These are phyloP conservation scores for Catamblyrhynchus diadema DNA, from an alignment of 2,797 vertebrate genomes.

Conservation along the genomic window DNA sequence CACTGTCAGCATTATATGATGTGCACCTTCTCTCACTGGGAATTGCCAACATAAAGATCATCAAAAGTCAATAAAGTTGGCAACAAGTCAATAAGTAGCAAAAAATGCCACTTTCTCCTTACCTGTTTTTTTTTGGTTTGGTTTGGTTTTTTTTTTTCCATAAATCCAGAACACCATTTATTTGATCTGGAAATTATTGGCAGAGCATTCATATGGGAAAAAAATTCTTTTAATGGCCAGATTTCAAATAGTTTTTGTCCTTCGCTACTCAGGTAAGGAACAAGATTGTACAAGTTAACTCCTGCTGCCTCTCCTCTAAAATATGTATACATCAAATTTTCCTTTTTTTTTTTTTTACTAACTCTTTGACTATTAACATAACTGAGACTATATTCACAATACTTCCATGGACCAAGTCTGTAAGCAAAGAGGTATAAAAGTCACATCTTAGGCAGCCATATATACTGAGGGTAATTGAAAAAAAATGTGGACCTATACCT, in stretches of 20 bases:
- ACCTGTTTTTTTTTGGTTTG: no score
- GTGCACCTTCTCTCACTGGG: not conserved
- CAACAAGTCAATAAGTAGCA: not conserved
- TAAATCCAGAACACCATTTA: not conserved
- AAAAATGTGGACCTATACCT: not conserved
- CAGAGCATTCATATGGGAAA: not conserved
- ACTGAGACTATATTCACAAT: not conserved
- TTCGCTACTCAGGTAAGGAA: not conserved
- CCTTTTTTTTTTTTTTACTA: not conserved
- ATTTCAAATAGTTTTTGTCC: not conserved
- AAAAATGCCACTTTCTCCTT: not conserved
- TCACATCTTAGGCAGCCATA: not conserved
- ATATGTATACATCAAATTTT: not conserved
- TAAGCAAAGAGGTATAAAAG: not conserved
- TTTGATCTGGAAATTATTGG: not conserved
- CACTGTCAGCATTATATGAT: not conserved
- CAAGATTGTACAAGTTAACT: not conserved
- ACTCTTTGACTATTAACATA: not conserved
- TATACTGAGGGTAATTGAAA: rapidly evolving
- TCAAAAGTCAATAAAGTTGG: not conserved
- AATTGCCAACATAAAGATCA: not conserved
- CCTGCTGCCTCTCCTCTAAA: not conserved
- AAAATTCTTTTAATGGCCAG: not conserved
- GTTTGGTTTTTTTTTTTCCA: not conserved
- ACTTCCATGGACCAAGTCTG: not conserved